phyloP scores from a whole-genome alignment of 2,797 vertebrate genomes.

The Anableps anableps region DNA sequence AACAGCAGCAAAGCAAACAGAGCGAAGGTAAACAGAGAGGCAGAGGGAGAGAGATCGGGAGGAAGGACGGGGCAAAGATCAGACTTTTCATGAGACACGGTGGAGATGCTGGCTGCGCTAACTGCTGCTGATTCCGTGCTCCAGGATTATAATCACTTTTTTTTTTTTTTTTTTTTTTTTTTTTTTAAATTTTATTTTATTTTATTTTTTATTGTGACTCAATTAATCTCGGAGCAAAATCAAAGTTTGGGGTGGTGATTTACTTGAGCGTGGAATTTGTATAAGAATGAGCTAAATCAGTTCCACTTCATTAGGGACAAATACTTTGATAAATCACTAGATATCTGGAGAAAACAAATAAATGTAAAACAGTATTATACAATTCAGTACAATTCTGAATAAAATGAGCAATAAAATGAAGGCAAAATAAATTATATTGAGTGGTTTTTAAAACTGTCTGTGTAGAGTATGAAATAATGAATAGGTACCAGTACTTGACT shows the following conservation, averaged over 20 bases:
- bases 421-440: neutral
- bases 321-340: neutral
- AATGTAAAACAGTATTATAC: neutral
- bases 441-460: too few species aligned
- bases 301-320: neutral
- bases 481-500: too few species aligned
- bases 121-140: neutral
- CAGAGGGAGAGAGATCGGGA: slow-evolving; percentile 1
- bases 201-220: neutral
- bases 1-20: slow-evolving; percentile 37
- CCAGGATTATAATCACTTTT: neutral
- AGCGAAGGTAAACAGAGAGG: slow-evolving; percentile 29
- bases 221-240: neutral
- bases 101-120: neutral
- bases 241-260: neutral
- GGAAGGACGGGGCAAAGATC: slow-evolving; percentile 10
- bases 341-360: neutral
- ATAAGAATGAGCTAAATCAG: neutral
- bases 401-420: neutral
- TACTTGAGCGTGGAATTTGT: neutral
- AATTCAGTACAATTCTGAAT: neutral
- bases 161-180: too few species aligned
- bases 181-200: neutral
- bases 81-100: neutral
- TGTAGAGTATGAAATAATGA: too few species aligned